These are phyloP conservation scores for Mormoops blainvillei DNA, from an alignment of 2,113 vertebrate genomes.

Conservation along the genomic window DNA sequence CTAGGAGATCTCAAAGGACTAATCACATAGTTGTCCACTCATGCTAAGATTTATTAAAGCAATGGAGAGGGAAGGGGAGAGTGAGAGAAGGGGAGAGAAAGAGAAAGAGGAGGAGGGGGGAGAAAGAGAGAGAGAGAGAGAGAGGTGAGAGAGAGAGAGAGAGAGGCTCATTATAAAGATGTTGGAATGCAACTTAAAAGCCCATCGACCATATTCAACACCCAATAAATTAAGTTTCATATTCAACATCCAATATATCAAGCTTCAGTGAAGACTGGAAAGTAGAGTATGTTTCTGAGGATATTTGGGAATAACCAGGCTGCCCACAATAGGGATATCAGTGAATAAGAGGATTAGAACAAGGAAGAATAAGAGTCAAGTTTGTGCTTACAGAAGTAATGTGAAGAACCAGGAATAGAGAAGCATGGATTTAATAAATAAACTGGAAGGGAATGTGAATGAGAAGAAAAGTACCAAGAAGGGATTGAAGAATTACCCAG, in stretches of 20 bases:
- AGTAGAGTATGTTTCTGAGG: background rate
- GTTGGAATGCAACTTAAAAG: background rate
- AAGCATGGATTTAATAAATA: background rate
- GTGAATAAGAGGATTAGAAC: background rate
- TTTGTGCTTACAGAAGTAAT: background rate
- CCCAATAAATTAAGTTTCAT: background rate
- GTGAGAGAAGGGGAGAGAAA: background rate
- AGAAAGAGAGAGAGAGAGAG: background rate
- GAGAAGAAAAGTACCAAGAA: background rate
- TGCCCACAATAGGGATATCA: background rate
- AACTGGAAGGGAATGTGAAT: background rate
- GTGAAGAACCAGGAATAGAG: background rate
- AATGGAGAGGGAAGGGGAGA: background rate
- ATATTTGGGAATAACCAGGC: background rate
- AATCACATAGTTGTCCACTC: background rate
- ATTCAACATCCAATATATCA: background rate
- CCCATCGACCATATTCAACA: background rate
- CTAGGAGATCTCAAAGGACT: background rate
- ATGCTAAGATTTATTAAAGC: background rate
- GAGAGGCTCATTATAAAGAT: background rate
- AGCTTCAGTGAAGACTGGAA: background rate
- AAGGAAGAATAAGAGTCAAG: background rate
- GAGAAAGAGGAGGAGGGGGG: background rate
- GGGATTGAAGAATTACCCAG: background rate
- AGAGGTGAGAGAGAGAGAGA: background rate